These are phyloP conservation scores for Cerastoderma edule DNA, from an alignment of 2,888 invertebrate genomes.

Conservation along the genomic window DNA sequence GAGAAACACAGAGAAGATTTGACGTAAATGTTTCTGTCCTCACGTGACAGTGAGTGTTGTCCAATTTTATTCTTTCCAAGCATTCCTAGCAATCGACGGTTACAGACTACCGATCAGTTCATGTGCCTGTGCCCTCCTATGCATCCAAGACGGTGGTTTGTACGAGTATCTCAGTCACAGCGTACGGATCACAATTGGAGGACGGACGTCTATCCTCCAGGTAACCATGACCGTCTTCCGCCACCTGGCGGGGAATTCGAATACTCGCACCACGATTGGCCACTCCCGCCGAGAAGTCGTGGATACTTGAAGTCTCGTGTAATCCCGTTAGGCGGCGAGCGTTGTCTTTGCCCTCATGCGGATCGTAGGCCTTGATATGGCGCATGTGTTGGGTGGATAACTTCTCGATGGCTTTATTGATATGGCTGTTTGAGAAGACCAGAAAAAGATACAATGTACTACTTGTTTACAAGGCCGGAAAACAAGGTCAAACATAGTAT, in stretches of 20 bases:
- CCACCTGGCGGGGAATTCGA: conserved; percentile 88
- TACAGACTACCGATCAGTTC: no score
- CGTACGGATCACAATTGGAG: conserved; percentile 84
- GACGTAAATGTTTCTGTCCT: no score
- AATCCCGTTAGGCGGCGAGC: conserved; percentile 95
- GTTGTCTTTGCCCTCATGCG: conserved; percentile 97
- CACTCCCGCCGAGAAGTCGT: conserved; percentile 96
- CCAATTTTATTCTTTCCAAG: no score
- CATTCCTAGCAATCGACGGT: no score
- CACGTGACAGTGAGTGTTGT: no score
- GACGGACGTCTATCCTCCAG: conserved; percentile 93
- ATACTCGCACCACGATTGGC: conserved; percentile 97
- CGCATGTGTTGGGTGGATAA: no score
- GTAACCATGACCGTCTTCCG: conserved; percentile 96
- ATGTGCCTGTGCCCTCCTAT: background rate
- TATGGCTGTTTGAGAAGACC: conserved; percentile 87
- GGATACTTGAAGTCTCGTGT: conserved; percentile 98
- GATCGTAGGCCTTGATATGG: conserved; percentile 98
- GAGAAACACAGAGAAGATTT: no score
- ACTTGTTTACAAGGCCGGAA: background rate
- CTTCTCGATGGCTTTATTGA: conserved; percentile 98
- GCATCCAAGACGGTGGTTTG: conserved; percentile 68
- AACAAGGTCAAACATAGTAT: no score
- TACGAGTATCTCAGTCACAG: conserved; percentile 80
- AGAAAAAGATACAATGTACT: background rate